Conservation (phyloP, 2,113 vertebrate species). For the Hypocryptadius cinnamomeus region DNA sequence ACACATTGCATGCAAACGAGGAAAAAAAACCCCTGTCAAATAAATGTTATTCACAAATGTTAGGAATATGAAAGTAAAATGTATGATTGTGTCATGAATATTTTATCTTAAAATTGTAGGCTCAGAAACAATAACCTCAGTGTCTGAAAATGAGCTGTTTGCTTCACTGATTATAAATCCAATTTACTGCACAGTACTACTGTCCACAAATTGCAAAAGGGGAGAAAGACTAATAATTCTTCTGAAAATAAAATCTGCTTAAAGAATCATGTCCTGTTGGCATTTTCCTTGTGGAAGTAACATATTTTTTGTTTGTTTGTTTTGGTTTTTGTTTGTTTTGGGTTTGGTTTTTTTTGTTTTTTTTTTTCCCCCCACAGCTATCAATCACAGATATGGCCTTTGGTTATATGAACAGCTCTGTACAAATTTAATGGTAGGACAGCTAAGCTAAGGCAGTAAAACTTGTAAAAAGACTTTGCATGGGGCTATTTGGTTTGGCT, state of each 20-base stretch:
- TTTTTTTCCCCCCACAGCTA: neutral
- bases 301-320: neutral
- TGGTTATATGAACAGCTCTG: neutral
- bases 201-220: neutral
- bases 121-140: neutral
- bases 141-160: conserved; percentile 6
- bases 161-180: neutral
- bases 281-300: neutral
- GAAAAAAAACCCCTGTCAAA: neutral
- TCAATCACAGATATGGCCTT: neutral
- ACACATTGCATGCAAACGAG: neutral
- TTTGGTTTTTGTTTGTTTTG: no score
- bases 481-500: neutral
- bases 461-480: neutral
- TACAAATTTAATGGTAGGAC: neutral
- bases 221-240: neutral
- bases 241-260: neutral
- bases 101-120: neutral
- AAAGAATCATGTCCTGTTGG: neutral
- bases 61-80: conserved; percentile 37
- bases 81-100: neutral
- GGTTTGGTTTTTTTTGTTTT: neutral
- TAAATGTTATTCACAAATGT: conserved; percentile 12
- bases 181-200: neutral
- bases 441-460: neutral